Conservation (phyloP, 2,113 vertebrate species). For the Poecilia latipinna region DNA sequence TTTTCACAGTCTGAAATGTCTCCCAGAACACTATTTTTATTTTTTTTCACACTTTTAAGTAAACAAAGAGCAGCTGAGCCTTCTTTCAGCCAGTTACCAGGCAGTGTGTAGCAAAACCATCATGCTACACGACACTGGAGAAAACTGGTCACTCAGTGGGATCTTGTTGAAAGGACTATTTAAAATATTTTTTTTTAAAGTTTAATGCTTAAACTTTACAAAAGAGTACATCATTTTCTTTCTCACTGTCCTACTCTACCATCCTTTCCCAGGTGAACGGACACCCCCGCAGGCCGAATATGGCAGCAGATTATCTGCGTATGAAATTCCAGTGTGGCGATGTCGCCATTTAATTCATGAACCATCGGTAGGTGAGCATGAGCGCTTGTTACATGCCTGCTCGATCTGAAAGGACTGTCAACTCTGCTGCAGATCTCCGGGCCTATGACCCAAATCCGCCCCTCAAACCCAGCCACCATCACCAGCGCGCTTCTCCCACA, state of each 20-base stretch:
- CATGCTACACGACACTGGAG: no score
- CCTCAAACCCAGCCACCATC: conserved; percentile 25
- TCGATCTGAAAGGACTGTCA: conserved; percentile 69
- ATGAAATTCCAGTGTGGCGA: conserved; percentile 66
- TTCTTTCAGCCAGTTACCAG: background rate
- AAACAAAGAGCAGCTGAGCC: background rate
- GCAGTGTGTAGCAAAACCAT: background rate
- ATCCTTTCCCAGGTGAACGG: conserved; percentile 22
- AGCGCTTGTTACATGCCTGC: conserved; percentile 49
- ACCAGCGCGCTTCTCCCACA: conserved; percentile 13
- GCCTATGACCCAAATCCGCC: conserved; percentile 46
- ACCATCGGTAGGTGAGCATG: conserved; percentile 36
- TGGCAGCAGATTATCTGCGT: conserved; percentile 54
- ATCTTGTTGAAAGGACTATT: no score
- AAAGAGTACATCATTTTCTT: conserved; percentile 3
- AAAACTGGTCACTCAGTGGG: no score
- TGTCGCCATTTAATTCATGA: conserved; percentile 53
- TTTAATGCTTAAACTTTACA: background rate
- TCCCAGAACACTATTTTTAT: background rate
- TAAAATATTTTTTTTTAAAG: no score
- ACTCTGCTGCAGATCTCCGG: conserved; percentile 34
- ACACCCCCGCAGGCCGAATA: conserved; percentile 38
- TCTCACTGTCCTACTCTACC: conserved; percentile 6
- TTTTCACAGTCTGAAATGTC: background rate
- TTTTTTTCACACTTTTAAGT: background rate